Base-by-base conservation (phyloP, 1,140 invertebrate species). In the Pachyrhynchus sulphureomaculatus region DNA sequence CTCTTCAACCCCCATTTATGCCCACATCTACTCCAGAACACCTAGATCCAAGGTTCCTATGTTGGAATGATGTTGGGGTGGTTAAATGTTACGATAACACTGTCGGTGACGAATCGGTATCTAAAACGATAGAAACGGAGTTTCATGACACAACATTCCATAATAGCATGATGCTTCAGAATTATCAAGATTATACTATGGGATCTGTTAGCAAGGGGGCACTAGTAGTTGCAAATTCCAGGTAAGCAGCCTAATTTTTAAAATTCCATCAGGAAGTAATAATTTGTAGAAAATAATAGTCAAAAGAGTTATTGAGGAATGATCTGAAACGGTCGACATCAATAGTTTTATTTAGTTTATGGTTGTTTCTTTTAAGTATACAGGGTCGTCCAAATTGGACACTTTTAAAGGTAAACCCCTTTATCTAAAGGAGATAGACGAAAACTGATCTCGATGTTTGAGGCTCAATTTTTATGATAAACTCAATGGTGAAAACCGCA, bases 71-170 rank as follows among this genome's bases (percentile, higher is more conserved):
- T 61, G 81, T 92, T 9, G 93, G 91, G 36, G 87, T 93, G 60
- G 86, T 94, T 0, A 84, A 86, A 15, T 86, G 86, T 69, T 91
- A 90, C 68, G 82, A 81, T 1, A 81, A 81, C 8, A 88, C 53
- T 37, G 21, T 52, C 2, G 49, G 29, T 2, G 80, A 79, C 32
- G 81, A 83, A 51, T 55, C 55, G 21, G 77, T 75, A 1, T 86
- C 90, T 13, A 87, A 87, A 26, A 88, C 86, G 15, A 95, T 99
- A 57, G 93, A 97, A 76, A 88, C 98, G 8, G 93, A 97, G 73
- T 99, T 98, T 78, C 94, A 98, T 70, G 93, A 98, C 79, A 84
- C 88, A 0, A 83, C 86, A n/a, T 78, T 91, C 32, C 93, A 98
- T 79, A 93, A 96, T 77, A 85, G 90, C 4, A 86, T 98, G 70